These are phyloP conservation scores for Drosophila malerkotliana DNA, from an alignment of 1,140 invertebrate species.

Conservation along the genomic window DNA sequence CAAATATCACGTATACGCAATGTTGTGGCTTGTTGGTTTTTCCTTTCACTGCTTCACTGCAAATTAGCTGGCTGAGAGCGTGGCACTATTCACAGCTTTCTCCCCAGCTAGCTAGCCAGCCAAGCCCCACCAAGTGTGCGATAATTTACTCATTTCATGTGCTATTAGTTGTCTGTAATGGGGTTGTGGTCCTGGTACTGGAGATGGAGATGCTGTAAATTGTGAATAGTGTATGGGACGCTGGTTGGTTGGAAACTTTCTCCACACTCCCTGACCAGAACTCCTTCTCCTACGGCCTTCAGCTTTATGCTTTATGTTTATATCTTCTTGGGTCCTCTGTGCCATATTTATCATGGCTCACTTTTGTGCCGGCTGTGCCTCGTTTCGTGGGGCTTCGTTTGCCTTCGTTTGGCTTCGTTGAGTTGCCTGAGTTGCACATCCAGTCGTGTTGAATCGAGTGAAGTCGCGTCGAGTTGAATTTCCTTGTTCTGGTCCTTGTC, in stretches of 20 bases:
- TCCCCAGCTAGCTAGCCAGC: neutral
- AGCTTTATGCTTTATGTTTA: slow-evolving; percentile 64
- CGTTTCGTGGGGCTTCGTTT: slow-evolving; percentile 19
- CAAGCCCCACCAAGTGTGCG: slow-evolving; percentile 40
- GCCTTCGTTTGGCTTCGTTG: slow-evolving; percentile 11
- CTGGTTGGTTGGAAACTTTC: slow-evolving; percentile 35
- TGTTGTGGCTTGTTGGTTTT: slow-evolving; percentile 76
- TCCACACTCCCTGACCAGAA: slow-evolving; percentile 23
- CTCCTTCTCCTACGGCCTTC: slow-evolving; percentile 24
- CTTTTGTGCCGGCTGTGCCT: slow-evolving; percentile 56
- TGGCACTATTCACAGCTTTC: slow-evolving; percentile 5
- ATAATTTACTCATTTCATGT: slow-evolving; percentile 81
- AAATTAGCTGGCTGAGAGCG: slow-evolving; percentile 61
- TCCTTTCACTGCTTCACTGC: slow-evolving; percentile 49
- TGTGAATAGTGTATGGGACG: slow-evolving; percentile 49
- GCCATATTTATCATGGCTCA: slow-evolving; percentile 69
- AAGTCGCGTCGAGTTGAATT: slow-evolving; percentile 28
- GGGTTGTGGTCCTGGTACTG: slow-evolving; percentile 3
- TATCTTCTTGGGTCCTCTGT: slow-evolving; percentile 27
- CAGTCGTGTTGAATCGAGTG: neutral
- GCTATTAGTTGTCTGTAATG: slow-evolving; percentile 67
- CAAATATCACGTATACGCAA: slow-evolving; percentile 80
- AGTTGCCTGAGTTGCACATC: neutral
- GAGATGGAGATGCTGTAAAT: slow-evolving; percentile 20
- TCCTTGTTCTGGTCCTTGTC: slow-evolving; percentile 24